phyloP scores from a whole-genome alignment of 2,113 vertebrate species.

The Progne subis region DNA sequence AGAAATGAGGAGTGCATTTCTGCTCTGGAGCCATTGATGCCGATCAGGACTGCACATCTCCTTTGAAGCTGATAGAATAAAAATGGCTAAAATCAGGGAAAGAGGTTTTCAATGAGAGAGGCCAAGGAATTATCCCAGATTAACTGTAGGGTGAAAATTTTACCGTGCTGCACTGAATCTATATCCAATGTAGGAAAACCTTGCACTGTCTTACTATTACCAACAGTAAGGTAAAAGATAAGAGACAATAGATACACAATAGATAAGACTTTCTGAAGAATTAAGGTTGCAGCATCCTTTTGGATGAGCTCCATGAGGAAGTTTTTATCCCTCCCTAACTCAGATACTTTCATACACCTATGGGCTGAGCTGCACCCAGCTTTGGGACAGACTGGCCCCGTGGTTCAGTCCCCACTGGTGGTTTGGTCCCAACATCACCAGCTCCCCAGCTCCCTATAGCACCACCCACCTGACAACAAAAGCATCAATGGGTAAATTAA shows the following conservation, averaged over 20 bases:
- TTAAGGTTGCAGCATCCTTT: not conserved
- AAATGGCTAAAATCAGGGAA: not conserved
- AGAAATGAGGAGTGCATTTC: not conserved
- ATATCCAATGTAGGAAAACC: not conserved
- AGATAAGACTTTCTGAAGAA: not conserved
- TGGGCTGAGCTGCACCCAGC: not conserved
- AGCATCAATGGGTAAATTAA: not conserved
- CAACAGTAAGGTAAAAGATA: not conserved
- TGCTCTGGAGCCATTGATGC: not conserved
- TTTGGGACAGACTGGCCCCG: fast-evolving
- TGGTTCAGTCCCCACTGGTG: not conserved
- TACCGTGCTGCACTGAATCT: not conserved
- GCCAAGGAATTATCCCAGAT: not conserved
- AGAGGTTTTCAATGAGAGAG: not conserved
- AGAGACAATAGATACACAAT: not conserved
- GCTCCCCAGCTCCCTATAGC: not conserved
- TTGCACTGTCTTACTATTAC: not conserved
- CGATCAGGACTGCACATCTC: not conserved
- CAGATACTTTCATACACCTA: fast-evolving
- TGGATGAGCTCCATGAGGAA: not conserved
- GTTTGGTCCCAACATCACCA: fast-evolving
- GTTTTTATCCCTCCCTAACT: not conserved
- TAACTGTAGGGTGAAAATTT: not conserved
- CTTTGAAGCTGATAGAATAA: not conserved
- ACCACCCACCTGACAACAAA: not conserved